A percentile compares a stretch with the other conserved stretches of the same genome.
Conservation (phyloP, 2,888 invertebrate species). For the Pteria penguin region DNA sequence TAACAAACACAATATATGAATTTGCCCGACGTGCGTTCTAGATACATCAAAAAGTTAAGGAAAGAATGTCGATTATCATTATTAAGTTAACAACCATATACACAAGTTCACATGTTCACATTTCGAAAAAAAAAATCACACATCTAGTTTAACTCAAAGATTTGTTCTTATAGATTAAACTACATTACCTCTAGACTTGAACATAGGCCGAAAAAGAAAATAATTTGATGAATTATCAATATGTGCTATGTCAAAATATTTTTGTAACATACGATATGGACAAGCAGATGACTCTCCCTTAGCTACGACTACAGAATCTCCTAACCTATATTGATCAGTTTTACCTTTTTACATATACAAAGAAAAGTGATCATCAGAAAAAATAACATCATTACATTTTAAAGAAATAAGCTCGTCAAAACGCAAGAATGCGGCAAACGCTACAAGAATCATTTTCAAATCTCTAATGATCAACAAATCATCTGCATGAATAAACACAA, state of each 20-base stretch:
- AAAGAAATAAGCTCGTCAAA: background rate
- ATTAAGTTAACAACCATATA: too few relatives aligned
- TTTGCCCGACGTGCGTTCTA: too few relatives aligned
- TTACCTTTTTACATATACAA: constrained; percentile 7
- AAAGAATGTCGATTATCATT: too few relatives aligned
- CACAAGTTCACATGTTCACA: too few relatives aligned
- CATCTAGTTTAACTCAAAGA: constrained; percentile 5
- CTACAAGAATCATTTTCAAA: background rate
- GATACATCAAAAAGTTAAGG: too few relatives aligned
- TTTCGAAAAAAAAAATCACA: too few relatives aligned
- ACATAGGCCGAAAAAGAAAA: background rate
- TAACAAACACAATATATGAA: too few relatives aligned
- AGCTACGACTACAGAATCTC: too few relatives aligned
- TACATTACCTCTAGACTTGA: background rate
- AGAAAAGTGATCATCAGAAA: background rate
- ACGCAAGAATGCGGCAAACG: background rate
- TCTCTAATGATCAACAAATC: background rate
- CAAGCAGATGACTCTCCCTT: constrained; percentile 7
- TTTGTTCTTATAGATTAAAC: constrained; percentile 9
- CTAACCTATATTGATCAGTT: too few relatives aligned
- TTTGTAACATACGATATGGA: too few relatives aligned
- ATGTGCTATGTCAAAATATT: background rate
- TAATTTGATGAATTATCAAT: background rate
- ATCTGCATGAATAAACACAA: background rate
- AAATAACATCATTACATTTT: constrained; percentile 2